phyloP scores from a whole-genome alignment of 2,888 invertebrate species.

The Arge pagana region DNA sequence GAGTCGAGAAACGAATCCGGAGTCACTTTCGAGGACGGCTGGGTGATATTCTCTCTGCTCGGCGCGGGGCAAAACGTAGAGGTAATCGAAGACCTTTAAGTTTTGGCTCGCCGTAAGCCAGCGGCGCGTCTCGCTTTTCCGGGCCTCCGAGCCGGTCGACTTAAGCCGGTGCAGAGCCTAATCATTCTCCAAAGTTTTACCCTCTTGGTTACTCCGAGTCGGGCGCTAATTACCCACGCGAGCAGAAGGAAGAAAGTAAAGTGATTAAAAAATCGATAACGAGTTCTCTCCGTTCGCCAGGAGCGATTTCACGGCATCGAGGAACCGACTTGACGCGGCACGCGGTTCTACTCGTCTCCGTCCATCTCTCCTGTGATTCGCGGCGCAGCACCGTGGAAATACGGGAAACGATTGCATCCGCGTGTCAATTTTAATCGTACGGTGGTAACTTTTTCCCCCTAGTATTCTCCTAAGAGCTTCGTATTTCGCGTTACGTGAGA shows the following conservation, averaged over 20 bases:
- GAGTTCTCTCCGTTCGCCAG: slow-evolving; percentile 12
- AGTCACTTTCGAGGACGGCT: too few relatives aligned
- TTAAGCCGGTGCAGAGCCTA: slow-evolving; percentile 33
- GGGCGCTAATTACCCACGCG: slow-evolving; percentile 43
- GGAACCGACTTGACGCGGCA: too few relatives aligned
- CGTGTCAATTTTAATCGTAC: too few relatives aligned
- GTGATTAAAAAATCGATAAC: slow-evolving; percentile 42
- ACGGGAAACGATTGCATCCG: too few relatives aligned
- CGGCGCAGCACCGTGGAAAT: too few relatives aligned
- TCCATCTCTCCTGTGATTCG: too few relatives aligned
- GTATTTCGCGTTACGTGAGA: too few relatives aligned
- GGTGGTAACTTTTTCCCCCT: too few relatives aligned
- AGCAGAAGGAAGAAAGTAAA: slow-evolving; percentile 36
- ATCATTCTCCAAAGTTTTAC: slow-evolving; percentile 48
- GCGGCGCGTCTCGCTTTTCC: slow-evolving; percentile 13
- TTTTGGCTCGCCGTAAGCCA: slow-evolving; percentile 39
- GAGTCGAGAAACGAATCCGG: too few relatives aligned
- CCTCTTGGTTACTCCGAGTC: slow-evolving; percentile 27
- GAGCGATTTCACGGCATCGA: slow-evolving; percentile 1
- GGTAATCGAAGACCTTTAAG: slow-evolving; percentile 27
- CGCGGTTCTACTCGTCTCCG: too few relatives aligned
- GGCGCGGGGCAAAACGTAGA: slow-evolving; percentile 11
- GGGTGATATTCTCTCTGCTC: too few relatives aligned
- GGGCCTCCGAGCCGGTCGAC: slow-evolving; percentile 26
- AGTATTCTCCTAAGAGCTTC: too few relatives aligned